These are phyloP conservation scores for Anoplius nigerrimus DNA, from an alignment of 2,888 invertebrate genomes.

Conservation along the genomic window DNA sequence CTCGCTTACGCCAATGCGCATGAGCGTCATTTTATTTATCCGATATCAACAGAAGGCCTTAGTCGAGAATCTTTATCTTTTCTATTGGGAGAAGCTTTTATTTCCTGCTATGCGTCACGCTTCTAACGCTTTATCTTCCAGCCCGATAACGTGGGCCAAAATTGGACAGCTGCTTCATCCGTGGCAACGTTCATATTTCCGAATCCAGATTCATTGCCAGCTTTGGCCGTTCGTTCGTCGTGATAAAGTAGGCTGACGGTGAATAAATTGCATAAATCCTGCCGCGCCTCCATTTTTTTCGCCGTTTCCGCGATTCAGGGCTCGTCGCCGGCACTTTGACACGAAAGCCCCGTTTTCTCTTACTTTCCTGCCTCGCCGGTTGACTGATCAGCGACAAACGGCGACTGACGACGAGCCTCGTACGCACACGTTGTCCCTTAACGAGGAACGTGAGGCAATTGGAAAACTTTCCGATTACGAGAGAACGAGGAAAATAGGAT, in stretches of 20 bases:
- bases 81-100: no score
- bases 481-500: no score
- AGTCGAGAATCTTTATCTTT: no score
- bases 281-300: constrained; percentile 6
- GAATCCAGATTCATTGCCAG: no score
- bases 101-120: no score
- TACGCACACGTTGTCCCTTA: constrained; percentile 32
- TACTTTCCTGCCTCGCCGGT: constrained; percentile 67
- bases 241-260: no score
- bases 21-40: no score
- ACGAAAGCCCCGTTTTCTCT: constrained; percentile 72
- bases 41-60: no score
- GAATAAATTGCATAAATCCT: no score
- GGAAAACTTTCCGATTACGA: constrained; percentile 24
- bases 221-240: no score
- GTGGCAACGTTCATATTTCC: neutral
- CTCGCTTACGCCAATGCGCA: no score
- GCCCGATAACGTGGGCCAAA: neutral
- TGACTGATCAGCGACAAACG: constrained; percentile 52
- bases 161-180: neutral
- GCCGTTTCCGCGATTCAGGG: constrained; percentile 38
- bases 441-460: constrained; percentile 24
- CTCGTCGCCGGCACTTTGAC: constrained; percentile 59
- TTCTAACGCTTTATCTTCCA: neutral
- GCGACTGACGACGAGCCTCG: constrained; percentile 11